phyloP scores from a whole-genome alignment of 2,113 vertebrate genomes.

The Pedionomus torquatus region DNA sequence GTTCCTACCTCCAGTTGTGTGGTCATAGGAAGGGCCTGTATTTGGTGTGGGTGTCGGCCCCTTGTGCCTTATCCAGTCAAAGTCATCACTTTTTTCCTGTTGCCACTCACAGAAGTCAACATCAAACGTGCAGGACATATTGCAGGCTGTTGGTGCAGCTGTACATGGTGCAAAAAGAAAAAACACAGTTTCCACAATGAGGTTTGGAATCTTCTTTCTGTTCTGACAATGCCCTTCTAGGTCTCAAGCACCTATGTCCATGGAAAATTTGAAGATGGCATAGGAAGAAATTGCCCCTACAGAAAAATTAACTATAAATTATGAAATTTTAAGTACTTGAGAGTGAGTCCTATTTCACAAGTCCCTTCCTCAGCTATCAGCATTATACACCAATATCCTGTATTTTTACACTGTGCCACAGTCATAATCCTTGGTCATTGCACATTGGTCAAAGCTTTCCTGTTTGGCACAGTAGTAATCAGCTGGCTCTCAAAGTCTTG shows the following conservation, averaged over 20 bases:
- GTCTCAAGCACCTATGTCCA: not conserved
- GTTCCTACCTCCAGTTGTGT: slow-evolving; percentile 80
- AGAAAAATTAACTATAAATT: not conserved
- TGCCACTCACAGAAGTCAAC: slow-evolving; percentile 76
- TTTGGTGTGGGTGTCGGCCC: slow-evolving; percentile 74
- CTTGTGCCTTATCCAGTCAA: slow-evolving; percentile 80
- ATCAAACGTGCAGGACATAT: slow-evolving; percentile 73
- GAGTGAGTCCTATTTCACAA: not conserved
- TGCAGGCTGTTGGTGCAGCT: not conserved
- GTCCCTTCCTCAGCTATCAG: not conserved
- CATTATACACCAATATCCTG: not conserved
- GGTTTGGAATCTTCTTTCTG: not conserved
- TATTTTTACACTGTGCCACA: not conserved
- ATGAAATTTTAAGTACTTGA: not conserved
- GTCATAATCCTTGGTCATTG: not conserved
- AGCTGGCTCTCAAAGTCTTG: not conserved
- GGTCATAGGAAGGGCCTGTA: slow-evolving; percentile 79
- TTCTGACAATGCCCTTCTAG: not conserved
- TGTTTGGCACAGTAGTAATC: not conserved
- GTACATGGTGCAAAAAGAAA: not conserved
- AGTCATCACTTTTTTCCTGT: slow-evolving; percentile 74
- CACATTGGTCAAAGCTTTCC: not conserved
- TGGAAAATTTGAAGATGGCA: not conserved
- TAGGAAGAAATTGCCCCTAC: not conserved
- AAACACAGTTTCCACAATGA: not conserved